Evolutionary conservation across 2,797 vertebrate species (phyloP).

Genomic region (Moxostoma hubbsi): DNA sequence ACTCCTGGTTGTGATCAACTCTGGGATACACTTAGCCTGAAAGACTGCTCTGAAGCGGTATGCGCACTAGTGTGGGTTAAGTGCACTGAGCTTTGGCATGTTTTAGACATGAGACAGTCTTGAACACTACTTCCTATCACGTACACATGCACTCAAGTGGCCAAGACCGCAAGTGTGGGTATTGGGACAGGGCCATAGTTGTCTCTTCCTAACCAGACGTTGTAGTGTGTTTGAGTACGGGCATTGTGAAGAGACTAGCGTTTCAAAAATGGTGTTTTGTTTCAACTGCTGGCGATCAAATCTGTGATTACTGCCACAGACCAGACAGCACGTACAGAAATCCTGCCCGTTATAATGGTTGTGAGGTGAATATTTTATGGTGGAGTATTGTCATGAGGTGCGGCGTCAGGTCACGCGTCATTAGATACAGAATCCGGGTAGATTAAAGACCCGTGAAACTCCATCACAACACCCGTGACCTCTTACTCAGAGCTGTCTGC

Average conservation of each 20-base stretch:
- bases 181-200: not conserved
- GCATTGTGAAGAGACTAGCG: constrained; percentile 18
- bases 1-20: too few relatives aligned
- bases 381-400: constrained; percentile 22
- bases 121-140: too few relatives aligned
- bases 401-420: constrained; percentile 15
- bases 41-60: too few relatives aligned
- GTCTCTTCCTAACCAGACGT: constrained; percentile 1
- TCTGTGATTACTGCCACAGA: constrained; percentile 28
- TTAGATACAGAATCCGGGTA: not conserved
- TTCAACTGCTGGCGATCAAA: constrained; percentile 29
- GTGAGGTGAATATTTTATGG: constrained; percentile 24
- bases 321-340: constrained; percentile 16
- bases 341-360: not conserved
- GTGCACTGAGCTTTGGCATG: too few relatives aligned
- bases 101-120: too few relatives aligned
- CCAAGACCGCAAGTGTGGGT: too few relatives aligned
- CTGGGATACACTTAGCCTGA: too few relatives aligned
- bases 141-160: too few relatives aligned
- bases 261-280: constrained; percentile 32
- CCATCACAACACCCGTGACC: constrained; percentile 24
- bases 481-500: constrained; percentile 23
- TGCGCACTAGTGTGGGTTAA: too few relatives aligned
- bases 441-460: constrained; percentile 13
- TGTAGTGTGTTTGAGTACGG: constrained; percentile 15